Conservation (phyloP, 2,113 vertebrate species). For the Orientallactaga bullata region DNA sequence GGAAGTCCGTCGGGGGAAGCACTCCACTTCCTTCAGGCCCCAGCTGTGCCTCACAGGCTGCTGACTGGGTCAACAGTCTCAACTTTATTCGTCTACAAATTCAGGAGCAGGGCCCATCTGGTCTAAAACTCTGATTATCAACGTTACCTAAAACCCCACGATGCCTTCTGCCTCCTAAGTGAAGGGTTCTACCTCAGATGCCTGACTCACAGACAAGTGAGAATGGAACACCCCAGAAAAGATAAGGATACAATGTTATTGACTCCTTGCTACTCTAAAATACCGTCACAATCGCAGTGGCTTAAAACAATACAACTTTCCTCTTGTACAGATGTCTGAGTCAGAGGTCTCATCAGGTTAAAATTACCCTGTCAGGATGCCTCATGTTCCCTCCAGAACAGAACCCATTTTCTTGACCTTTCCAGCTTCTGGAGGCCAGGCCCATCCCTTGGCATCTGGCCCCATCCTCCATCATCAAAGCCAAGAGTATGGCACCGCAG, state of each 20-base stretch:
- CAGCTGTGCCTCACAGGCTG: background rate
- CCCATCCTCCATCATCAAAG: background rate
- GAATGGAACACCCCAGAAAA: background rate
- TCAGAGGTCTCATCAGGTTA: background rate
- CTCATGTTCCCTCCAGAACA: background rate
- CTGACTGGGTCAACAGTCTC: background rate
- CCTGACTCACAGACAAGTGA: background rate
- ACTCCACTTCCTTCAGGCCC: background rate
- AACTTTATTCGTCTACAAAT: background rate
- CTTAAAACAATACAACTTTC: background rate
- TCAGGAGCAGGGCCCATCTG: background rate
- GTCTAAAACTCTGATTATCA: background rate
- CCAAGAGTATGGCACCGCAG: background rate
- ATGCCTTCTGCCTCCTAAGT: background rate
- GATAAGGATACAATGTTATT: background rate
- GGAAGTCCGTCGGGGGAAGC: background rate
- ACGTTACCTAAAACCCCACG: background rate
- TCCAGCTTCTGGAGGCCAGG: background rate
- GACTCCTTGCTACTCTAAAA: background rate
- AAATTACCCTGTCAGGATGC: background rate
- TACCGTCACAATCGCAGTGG: background rate
- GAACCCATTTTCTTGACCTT: background rate
- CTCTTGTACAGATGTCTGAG: background rate
- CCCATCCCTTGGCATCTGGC: background rate
- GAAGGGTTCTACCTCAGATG: background rate